Conservation (phyloP, 1,140 invertebrate genomes). For the Drosophila parvula region DNA sequence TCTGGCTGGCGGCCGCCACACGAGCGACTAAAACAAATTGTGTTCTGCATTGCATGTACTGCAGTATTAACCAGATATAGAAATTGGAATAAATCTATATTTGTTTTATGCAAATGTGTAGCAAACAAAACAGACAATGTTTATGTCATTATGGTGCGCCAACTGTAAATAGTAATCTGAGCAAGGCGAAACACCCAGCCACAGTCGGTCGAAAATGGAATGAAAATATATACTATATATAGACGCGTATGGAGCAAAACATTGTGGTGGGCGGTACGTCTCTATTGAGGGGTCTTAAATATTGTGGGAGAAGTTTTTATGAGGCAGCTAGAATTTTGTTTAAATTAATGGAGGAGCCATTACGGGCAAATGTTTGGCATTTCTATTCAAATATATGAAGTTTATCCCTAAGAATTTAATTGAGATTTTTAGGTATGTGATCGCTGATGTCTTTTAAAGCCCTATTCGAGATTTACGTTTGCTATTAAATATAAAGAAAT, state of each 20-base stretch:
- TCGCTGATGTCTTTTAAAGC: neutral
- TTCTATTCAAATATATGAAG: constrained; percentile 30
- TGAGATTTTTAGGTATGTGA: neutral
- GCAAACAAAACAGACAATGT: constrained; percentile 47
- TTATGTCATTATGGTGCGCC: constrained; percentile 38
- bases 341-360: constrained; percentile 38
- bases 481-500: neutral
- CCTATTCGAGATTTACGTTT: constrained; percentile 2
- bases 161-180: constrained; percentile 45
- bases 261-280: constrained; percentile 12
- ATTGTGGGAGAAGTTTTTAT: constrained; percentile 41
- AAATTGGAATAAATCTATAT: constrained; percentile 43
- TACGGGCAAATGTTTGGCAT: constrained; percentile 17
- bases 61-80: constrained; percentile 53
- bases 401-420: constrained; percentile 24
- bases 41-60: constrained; percentile 48
- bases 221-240: constrained; percentile 35
- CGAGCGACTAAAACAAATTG: constrained; percentile 33
- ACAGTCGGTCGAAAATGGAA: constrained; percentile 28
- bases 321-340: constrained; percentile 40
- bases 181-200: constrained; percentile 26
- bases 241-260: constrained; percentile 5
- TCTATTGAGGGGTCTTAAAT: constrained; percentile 27
- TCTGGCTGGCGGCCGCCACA: constrained; percentile 12
- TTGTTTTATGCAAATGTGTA: constrained; percentile 46